Base-by-base conservation (phyloP, 35 echinoderm and acorn worm genomes). In the Patiria miniata region DNA sequence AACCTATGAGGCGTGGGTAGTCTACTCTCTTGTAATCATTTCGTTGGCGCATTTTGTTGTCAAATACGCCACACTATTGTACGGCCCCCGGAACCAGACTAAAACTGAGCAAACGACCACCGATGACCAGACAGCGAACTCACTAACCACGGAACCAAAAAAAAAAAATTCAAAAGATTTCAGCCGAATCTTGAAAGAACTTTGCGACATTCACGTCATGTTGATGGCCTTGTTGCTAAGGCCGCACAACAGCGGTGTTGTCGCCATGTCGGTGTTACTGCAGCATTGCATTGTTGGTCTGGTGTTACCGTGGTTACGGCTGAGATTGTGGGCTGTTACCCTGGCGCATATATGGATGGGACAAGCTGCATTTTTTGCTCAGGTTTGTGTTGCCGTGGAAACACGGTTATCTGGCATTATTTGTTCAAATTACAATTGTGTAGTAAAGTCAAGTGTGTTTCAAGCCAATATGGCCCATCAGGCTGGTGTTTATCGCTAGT, bases 331-430 rank as follows among this genome's bases (percentile, higher is more conserved):
- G 96, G 94, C 79, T 39, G 87, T 93, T 81, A 89, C 89, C 32
- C 78, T 98, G 54, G 36, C 94, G 7, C 90, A 91, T 87, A 54
- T 98, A 34, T 98, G 96, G 96, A 87, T 98, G 77, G 96, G 92
- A 15, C 89, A 92, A 42, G 90, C 93, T 77, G 58, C 96, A 76
- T 98, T 98, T 83, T 98, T 85, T 89, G 85, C 89, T 86, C 96
- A 98, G 89, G 96, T 98, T 86, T 36, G 80, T 81, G 42, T 47
- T 47, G 12, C 42, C 4, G 42, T 47, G 42, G 42, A 6, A 47
- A 47, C 42, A 4, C 12, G 42, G 4, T 47, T 6, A 47, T 6
- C 12, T 47, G 4, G 4, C 12, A 47, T 4, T 47, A 12, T 12
- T 47, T 47, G 4, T 47, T 47, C 4, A 47, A 47, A 47, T 47